Conservation (phyloP, 2,888 invertebrate species). For the Notocelia uddmanniana region DNA sequence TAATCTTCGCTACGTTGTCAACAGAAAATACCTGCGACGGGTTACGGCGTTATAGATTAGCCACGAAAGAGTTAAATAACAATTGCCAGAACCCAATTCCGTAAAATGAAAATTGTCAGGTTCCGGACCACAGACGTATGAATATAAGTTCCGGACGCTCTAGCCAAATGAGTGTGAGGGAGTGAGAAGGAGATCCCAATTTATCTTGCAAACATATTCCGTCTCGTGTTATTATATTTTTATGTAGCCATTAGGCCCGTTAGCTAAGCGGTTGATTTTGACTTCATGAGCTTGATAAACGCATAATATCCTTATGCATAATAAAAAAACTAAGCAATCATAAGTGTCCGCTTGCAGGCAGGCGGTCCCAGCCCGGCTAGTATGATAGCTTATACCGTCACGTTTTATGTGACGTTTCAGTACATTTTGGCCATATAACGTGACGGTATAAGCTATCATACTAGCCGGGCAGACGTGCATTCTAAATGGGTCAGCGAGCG, state of each 20-base stretch:
- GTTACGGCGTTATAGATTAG: not conserved
- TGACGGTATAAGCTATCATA: too few relatives aligned
- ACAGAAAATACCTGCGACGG: not conserved
- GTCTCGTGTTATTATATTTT: too few relatives aligned
- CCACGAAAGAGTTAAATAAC: not conserved
- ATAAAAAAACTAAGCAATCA: slow-evolving; percentile 35
- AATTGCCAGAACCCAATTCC: not conserved
- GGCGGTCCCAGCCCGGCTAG: slow-evolving; percentile 9
- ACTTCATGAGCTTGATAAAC: not conserved
- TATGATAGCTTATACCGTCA: too few relatives aligned
- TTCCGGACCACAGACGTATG: too few relatives aligned
- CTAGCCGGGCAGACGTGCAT: too few relatives aligned
- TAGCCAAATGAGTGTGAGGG: not conserved
- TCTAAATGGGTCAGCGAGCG: slow-evolving; percentile 48
- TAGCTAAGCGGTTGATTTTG: not conserved
- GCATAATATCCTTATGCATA: slow-evolving; percentile 20
- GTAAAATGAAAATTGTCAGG: not conserved
- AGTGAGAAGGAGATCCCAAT: not conserved
- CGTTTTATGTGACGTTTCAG: too few relatives aligned
- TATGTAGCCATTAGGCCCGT: not conserved
- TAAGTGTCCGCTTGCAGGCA: slow-evolving; percentile 36
- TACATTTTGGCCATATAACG: too few relatives aligned
- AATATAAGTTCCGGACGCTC: not conserved
- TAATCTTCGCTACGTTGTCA: not conserved
- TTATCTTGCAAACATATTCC: not conserved